phyloP scores from a whole-genome alignment of 2,113 vertebrate genomes.

The Crotophaga sulcirostris region DNA sequence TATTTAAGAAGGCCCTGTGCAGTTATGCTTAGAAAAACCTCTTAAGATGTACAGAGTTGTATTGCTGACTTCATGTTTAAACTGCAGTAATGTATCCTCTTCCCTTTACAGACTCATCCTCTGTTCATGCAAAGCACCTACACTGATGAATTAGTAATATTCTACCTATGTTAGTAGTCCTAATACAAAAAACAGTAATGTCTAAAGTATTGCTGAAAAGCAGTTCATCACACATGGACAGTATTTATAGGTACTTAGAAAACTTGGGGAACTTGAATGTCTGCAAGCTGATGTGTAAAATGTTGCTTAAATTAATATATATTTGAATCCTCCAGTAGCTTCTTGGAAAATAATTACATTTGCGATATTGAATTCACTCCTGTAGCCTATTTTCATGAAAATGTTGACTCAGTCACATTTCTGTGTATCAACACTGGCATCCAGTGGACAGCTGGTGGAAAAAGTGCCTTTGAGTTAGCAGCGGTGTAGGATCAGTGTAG shows the following conservation, averaged over 20 bases:
- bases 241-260: not conserved
- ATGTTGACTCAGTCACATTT: not conserved
- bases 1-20: not conserved
- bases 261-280: not conserved
- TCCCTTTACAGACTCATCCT: not conserved
- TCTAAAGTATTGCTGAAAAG: not conserved
- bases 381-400: not conserved
- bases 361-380: not conserved
- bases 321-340: not conserved
- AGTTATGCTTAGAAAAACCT: not conserved
- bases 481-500: not conserved
- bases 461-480: not conserved
- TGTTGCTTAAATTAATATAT: not conserved
- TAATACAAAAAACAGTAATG: not conserved
- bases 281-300: not conserved
- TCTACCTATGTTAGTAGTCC: not conserved
- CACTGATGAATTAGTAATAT: not conserved
- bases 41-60: not conserved
- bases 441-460: constrained; percentile 53
- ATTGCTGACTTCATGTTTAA: not conserved
- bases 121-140: not conserved
- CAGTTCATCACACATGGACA: not conserved
- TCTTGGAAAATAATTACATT: not conserved
- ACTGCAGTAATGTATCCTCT: not conserved
- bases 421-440: constrained; percentile 59